Conservation (phyloP, 2,888 invertebrate species). For the Onchidella celtica region DNA sequence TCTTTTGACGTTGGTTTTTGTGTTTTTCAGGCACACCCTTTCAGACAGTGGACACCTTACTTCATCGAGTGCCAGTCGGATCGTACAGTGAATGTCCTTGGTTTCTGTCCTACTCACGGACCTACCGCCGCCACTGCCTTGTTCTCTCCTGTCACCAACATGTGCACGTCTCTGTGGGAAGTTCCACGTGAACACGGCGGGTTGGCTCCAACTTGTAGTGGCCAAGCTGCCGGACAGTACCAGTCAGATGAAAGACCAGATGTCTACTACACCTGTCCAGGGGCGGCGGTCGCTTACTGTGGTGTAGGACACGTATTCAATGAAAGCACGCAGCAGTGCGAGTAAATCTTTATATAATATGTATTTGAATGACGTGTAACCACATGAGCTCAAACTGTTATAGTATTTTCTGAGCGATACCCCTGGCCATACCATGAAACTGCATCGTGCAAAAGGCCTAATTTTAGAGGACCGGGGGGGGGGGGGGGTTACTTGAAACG, state of each 20-base stretch:
- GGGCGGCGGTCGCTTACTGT: slow-evolving; percentile 11
- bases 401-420: too few species aligned
- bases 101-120: background rate
- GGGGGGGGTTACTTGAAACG: too few species aligned
- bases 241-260: background rate
- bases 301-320: background rate
- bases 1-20: background rate
- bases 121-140: background rate
- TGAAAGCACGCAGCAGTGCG: background rate
- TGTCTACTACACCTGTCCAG: slow-evolving; percentile 31
- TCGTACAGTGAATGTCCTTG: background rate
- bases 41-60: slow-evolving; percentile 18
- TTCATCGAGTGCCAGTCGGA: slow-evolving; percentile 13
- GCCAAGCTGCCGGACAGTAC: background rate
- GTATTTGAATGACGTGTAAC: too few species aligned
- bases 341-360: too few species aligned
- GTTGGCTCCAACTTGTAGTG: background rate
- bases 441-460: too few species aligned
- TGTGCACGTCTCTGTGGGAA: slow-evolving; percentile 19
- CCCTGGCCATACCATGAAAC: too few species aligned
- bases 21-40: slow-evolving; percentile 2
- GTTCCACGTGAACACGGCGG: slow-evolving; percentile 8
- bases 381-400: too few species aligned
- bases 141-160: background rate
- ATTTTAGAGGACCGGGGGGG: too few species aligned